A percentile compares a stretch with the other conserved stretches of the same genome.
phyloP scores from a whole-genome alignment of 2,797 vertebrate species.

The Siniperca undulata region DNA sequence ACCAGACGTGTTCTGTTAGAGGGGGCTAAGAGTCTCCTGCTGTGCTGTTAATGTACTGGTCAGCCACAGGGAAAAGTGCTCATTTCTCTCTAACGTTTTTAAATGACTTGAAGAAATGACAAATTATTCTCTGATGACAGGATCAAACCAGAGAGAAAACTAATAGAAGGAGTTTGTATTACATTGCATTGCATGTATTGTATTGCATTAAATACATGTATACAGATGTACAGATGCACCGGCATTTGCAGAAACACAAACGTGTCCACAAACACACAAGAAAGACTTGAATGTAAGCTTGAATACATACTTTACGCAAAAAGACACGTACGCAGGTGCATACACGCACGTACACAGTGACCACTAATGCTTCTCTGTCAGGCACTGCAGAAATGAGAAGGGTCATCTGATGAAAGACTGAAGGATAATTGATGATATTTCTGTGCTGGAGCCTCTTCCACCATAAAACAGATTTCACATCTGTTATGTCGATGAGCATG shows the following conservation, averaged over 20 bases:
- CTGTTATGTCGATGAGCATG: constrained; percentile 64
- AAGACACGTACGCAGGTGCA: constrained; percentile 9
- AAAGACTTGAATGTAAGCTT: not conserved
- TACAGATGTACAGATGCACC: not conserved
- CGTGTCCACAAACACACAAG: constrained; percentile 8
- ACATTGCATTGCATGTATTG: not conserved
- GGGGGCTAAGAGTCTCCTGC: constrained; percentile 61
- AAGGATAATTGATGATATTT: constrained; percentile 68
- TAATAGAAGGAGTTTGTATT: constrained; percentile 16
- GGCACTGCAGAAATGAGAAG: constrained; percentile 45
- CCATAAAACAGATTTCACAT: constrained; percentile 63
- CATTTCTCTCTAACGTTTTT: constrained; percentile 59
- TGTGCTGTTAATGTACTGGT: constrained; percentile 79
- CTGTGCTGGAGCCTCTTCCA: constrained; percentile 57
- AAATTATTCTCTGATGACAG: constrained; percentile 66
- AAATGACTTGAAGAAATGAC: constrained; percentile 68
- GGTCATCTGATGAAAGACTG: constrained; percentile 68
- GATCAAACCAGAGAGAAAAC: constrained; percentile 55
- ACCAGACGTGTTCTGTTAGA: constrained; percentile 65
- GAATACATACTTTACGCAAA: not conserved
- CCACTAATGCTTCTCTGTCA: constrained; percentile 45
- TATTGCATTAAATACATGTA: constrained; percentile 1
- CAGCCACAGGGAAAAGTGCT: constrained; percentile 73
- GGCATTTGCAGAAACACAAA: not conserved
- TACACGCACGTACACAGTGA: constrained; percentile 19